These are phyloP conservation scores for Neria commutata DNA, from an alignment of 2,888 invertebrate genomes.

Conservation along the genomic window DNA sequence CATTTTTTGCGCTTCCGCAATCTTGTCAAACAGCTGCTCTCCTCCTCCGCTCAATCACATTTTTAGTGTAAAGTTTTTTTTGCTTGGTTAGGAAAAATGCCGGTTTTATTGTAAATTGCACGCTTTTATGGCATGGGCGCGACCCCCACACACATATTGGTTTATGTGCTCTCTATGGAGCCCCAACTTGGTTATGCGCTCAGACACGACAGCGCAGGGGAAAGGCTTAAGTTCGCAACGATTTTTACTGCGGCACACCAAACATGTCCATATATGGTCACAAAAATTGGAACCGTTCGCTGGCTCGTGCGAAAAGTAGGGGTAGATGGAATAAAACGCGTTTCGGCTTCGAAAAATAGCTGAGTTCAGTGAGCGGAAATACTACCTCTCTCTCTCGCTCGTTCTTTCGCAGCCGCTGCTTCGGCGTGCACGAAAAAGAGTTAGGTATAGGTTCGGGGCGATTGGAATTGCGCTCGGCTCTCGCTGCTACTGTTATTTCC, in stretches of 20 bases:
- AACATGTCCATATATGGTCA: conserved; percentile 62
- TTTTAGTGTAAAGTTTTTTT: conserved; percentile 6
- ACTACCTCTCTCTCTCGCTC: conserved; percentile 28
- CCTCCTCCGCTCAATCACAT: background rate
- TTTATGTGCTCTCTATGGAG: background rate
- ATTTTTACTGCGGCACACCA: conserved; percentile 39
- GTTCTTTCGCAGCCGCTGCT: background rate
- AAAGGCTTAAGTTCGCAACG: conserved; percentile 24
- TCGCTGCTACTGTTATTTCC: background rate
- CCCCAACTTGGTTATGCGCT: conserved; percentile 6
- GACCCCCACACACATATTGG: background rate
- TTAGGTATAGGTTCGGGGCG: background rate
- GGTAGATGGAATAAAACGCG: conserved; percentile 23
- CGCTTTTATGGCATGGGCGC: conserved; percentile 18
- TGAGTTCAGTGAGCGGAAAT: conserved; percentile 2
- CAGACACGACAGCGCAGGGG: conserved; percentile 11
- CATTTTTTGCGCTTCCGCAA: conserved; percentile 32
- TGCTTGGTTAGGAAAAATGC: conserved; percentile 27
- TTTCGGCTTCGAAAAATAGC: conserved; percentile 20
- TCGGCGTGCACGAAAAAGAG: background rate
- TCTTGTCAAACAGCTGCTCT: background rate
- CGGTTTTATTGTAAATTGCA: conserved; percentile 26
- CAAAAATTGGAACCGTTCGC: conserved; percentile 49
- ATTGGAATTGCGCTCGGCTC: conserved; percentile 6
- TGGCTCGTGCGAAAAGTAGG: background rate